Conservation (phyloP, 2,113 vertebrate genomes). For the Entelurus aequoreus region DNA sequence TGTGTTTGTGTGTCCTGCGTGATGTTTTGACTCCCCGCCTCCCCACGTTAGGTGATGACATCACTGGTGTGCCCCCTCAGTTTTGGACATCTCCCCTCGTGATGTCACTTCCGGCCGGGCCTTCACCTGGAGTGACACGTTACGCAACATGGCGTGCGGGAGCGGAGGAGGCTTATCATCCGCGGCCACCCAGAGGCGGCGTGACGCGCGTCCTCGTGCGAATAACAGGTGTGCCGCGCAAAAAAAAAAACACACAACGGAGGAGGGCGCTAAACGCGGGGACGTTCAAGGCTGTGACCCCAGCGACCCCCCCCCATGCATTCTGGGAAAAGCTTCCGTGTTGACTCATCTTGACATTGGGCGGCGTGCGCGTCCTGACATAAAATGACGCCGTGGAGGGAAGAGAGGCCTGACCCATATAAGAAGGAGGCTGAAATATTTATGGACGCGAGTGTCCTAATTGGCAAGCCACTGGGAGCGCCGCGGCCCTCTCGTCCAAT, state of each 20-base stretch:
- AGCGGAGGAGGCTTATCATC: background rate
- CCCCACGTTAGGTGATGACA: constrained; percentile 37
- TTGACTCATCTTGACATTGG: constrained; percentile 7
- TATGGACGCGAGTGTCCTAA: constrained; percentile 78
- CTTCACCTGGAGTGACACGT: constrained; percentile 57
- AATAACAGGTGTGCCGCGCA: constrained; percentile 32
- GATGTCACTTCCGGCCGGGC: constrained; percentile 45
- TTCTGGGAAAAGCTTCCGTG: background rate
- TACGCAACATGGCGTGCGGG: constrained; percentile 39
- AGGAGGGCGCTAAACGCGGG: background rate
- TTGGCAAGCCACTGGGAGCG: constrained; percentile 74
- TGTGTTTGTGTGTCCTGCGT: constrained; percentile 26
- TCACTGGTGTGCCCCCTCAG: constrained; percentile 47
- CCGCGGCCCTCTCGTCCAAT: constrained; percentile 62
- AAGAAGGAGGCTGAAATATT: constrained; percentile 79
- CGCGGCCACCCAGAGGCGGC: constrained; percentile 31
- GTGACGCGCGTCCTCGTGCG: constrained; percentile 40
- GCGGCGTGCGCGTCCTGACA: constrained; percentile 27
- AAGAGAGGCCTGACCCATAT: constrained; percentile 67
- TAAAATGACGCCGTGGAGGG: constrained; percentile 23
- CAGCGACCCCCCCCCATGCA: constrained; percentile 18
- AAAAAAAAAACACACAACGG: no score
- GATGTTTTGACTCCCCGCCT: constrained; percentile 4
- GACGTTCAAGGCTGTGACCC: background rate
- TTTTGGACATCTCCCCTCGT: constrained; percentile 25